Evolutionary conservation across 2,888 invertebrate genomes (phyloP), one percentile per base, ranked within the genome.

Genomic region (Zygogramma bicolorata): DNA sequence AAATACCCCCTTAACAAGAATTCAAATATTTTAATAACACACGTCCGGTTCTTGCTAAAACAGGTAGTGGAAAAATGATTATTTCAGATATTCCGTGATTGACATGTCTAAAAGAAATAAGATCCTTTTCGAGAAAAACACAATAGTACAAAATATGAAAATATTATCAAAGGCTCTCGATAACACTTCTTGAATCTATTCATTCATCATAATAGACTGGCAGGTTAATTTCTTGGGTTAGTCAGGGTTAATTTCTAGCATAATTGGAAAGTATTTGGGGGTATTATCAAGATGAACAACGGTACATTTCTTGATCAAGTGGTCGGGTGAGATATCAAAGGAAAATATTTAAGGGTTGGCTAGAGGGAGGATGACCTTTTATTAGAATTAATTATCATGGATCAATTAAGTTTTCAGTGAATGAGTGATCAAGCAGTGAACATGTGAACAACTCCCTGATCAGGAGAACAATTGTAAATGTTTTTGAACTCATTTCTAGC

Each of bases 91-190:
- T 71, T 58, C 15, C 7, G 62, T 81, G 81, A 81, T 77, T 81
- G 81, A 81, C 79, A 73, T 75, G 57, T 79, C 38, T 75, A 79
- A 81, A 79, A 77, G 79, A 74, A 72, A 65, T 68, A 59, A 65
- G 76, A 68, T 71, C 74, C 74, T 73, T 71, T 76, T 77, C 65
- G 57, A 71, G 76, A 72, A 74, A 75, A 76, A 49, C 49, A 71
- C 72, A 68, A 76, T 72, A 65, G 75, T 76, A 77, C 68, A 73
- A 76, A 78, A 77, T 78, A 75, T 76, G 77, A 71, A 78, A 46
- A 76, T 78, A 77, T 77, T 79, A 76, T 76, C 75, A 73, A 76
- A 76, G 79, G 76, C 75, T 75, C 73, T 77, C 75, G 75, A 77
- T 79, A 77, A 75, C 75, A 71, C 71, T 67, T 67, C 68, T 73